Evolutionary conservation across 2,113 vertebrate species (phyloP).

Genomic region (Zosterops japonicus): DNA sequence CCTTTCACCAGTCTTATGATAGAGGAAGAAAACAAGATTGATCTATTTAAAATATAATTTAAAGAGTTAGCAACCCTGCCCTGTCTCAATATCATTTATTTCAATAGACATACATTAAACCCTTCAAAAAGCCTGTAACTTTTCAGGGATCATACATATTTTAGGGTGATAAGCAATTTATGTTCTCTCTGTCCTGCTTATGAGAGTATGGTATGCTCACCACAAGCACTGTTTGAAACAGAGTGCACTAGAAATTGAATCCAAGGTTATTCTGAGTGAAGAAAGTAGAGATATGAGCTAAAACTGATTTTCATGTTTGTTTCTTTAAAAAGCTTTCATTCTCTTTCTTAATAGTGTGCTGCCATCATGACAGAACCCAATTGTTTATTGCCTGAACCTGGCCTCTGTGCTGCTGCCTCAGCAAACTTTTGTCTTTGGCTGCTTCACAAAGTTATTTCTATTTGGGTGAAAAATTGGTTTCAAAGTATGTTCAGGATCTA

Average conservation of each 20-base stretch:
- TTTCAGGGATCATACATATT: not conserved
- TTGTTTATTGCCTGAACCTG: not conserved
- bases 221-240: not conserved
- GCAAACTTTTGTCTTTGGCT: constrained; percentile 1
- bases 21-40: not conserved
- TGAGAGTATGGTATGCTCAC: not conserved
- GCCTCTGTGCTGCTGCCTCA: constrained; percentile 47
- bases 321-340: not conserved
- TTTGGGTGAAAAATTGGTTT: constrained; percentile 34
- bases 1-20: not conserved
- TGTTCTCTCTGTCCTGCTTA: not conserved
- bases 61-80: not conserved
- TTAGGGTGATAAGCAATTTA: not conserved
- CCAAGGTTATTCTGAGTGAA: not conserved
- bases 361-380: not conserved
- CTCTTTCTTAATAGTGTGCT: not conserved
- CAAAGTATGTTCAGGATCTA: constrained; percentile 12
- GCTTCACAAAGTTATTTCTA: constrained; percentile 30
- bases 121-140: not conserved
- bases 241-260: not conserved
- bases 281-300: not conserved
- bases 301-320: not conserved
- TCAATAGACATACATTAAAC: not conserved
- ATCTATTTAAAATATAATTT: not conserved
- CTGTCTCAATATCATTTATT: not conserved